Evolutionary conservation across 1,140 invertebrate species (phyloP).

Genomic region (Tribolium madens): DNA sequence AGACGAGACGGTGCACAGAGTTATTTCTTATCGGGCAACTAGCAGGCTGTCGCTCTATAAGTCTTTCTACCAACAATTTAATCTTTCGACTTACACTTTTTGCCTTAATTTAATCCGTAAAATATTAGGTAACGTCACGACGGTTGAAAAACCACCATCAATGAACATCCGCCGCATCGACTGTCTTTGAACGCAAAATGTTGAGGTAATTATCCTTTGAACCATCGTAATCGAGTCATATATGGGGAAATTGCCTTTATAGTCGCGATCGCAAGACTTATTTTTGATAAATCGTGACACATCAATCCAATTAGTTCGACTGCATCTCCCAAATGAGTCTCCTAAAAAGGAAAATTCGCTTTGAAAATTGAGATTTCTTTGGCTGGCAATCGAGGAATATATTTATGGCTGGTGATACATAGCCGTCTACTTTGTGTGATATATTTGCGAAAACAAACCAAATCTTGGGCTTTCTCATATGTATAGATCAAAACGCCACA

Average conservation of each 20-base stretch:
- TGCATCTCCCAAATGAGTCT: conserved; percentile 3
- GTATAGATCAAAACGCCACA: conserved; percentile 24
- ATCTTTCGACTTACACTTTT: conserved; percentile 34
- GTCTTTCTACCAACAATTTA: conserved; percentile 44
- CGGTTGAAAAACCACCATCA: conserved; percentile 10
- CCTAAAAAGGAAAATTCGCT: conserved; percentile 4
- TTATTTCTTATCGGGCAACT: conserved; percentile 48
- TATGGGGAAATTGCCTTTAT: conserved; percentile 11
- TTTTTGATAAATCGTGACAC: conserved; percentile 32
- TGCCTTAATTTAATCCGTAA: conserved; percentile 24
- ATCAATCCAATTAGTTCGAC: conserved; percentile 32
- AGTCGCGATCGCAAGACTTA: conserved; percentile 20
- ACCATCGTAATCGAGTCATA: conserved; percentile 1
- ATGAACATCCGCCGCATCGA: conserved; percentile 12
- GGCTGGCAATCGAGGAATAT: conserved; percentile 2
- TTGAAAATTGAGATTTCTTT: conserved; percentile 38
- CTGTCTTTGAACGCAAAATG: conserved; percentile 3
- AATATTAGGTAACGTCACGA: conserved; percentile 22
- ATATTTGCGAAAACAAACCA: conserved; percentile 24
- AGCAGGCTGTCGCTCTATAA: conserved; percentile 47
- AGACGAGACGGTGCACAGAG: conserved; percentile 44
- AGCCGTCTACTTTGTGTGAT: conserved; percentile 24
- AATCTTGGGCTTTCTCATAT: conserved; percentile 26
- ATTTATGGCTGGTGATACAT: conserved; percentile 5
- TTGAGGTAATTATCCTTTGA: conserved; percentile 13